phyloP scores from a whole-genome alignment of 2,113 vertebrate species.

The Vireo altiloquus region DNA sequence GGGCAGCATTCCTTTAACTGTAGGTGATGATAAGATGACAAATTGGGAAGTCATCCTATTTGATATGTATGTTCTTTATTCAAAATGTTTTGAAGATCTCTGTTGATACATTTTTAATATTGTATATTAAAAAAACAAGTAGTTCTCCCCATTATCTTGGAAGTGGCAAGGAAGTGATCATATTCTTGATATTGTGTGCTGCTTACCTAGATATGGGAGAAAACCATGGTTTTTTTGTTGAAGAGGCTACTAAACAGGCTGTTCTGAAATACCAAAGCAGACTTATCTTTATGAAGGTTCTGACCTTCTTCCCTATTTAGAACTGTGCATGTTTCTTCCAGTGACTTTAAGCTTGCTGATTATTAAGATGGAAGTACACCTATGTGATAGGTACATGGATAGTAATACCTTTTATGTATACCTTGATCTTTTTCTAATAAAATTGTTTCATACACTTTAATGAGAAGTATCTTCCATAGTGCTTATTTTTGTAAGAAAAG shows the following conservation, averaged over 20 bases:
- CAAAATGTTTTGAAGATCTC: background rate
- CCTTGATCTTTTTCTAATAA: background rate
- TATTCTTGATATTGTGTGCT: background rate
- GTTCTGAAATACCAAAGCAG: background rate
- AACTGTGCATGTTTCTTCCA: background rate
- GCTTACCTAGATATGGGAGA: background rate
- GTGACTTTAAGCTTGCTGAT: background rate
- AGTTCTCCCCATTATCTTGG: background rate
- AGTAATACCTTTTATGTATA: background rate
- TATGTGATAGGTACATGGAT: background rate
- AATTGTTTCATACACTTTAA: background rate
- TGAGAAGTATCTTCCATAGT: background rate
- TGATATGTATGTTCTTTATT: background rate
- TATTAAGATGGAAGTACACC: background rate
- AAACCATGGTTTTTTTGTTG: background rate
- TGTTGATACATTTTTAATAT: background rate
- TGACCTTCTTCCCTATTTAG: background rate
- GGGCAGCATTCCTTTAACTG: background rate
- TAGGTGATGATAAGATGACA: background rate
- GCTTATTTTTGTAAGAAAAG: background rate
- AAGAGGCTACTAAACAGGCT: background rate
- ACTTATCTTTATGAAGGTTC: background rate
- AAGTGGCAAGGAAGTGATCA: background rate
- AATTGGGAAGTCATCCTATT: background rate
- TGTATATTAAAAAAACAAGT: background rate